phyloP scores from a whole-genome alignment of 2,113 vertebrate species.

The Albula glossodonta region DNA sequence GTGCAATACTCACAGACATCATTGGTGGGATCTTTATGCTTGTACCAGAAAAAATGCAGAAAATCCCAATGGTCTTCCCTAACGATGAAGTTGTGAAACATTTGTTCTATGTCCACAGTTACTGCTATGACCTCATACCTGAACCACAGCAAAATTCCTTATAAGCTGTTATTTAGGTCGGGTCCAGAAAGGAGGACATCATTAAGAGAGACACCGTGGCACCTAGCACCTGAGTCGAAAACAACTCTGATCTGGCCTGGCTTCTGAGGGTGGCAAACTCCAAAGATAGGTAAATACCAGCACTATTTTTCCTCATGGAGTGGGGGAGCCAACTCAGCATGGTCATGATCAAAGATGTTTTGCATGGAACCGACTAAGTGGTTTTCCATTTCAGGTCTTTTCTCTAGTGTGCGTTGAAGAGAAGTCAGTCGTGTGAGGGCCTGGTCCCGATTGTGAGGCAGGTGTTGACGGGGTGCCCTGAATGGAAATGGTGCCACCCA shows the following conservation, averaged over 20 bases:
- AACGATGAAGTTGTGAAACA: slow-evolving; percentile 27
- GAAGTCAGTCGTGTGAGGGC: slow-evolving; percentile 13
- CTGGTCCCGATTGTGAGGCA: slow-evolving; percentile 20
- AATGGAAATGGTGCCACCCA: slow-evolving; percentile 30
- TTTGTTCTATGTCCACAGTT: slow-evolving; percentile 7
- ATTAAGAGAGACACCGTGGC: not conserved
- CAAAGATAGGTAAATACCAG: slow-evolving; percentile 24
- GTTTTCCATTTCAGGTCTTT: slow-evolving; percentile 15
- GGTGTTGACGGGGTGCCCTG: not conserved
- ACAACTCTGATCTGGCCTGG: not conserved
- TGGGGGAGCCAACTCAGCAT: slow-evolving; percentile 15
- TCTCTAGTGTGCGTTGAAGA: slow-evolving; percentile 6
- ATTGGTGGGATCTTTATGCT: not conserved
- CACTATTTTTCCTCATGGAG: not conserved
- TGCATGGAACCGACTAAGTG: slow-evolving; percentile 21
- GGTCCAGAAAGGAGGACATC: slow-evolving; percentile 13
- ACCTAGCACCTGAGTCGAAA: not conserved
- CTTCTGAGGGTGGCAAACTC: not conserved
- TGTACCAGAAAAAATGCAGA: slow-evolving; percentile 18
- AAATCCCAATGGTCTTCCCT: slow-evolving; percentile 12
- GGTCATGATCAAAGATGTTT: slow-evolving; percentile 28
- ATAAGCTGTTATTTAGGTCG: slow-evolving; percentile 11
- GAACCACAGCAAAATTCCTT: not conserved
- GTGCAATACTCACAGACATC: slow-evolving; percentile 10
- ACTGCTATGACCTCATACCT: not conserved